Base-by-base conservation (phyloP, 1,140 invertebrate genomes). In the Nasonia longicornis region DNA sequence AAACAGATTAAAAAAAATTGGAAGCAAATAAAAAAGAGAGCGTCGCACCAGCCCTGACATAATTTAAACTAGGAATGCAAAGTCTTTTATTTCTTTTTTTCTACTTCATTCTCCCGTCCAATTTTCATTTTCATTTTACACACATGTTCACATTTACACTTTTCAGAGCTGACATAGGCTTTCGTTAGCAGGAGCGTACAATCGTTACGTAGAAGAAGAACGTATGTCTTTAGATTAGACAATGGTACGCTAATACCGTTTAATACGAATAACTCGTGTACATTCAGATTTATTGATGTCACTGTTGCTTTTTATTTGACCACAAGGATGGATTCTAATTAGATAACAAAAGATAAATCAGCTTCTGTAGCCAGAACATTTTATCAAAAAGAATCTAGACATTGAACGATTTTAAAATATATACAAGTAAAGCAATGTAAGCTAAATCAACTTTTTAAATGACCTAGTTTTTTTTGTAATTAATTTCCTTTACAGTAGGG, bases 261-360 rank as follows among this genome's bases (percentile, higher is more conserved):
- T 83, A 86, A 85, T 85, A 85, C 83, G 82, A 85, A 84, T 84
- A 85, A 84, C 72, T 80, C 83, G 82, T 85, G 80, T 85, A 86
- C 83, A 86, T 84, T 85, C 77, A 84, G 81, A 85, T 85, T 85
- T 80, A 82, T 85, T 85, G 84, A 85, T 72, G 83, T 84, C 86
- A 84, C 83, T 84, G 83, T 85, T 81, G 82, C 83, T 85, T 85
- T 83, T 83, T 85, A 12, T 77, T 67, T 10, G 38, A 63, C n/a
- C 16, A 8, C 67, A 70, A 77, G 76, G 26, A 70, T 70, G 42
- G 26, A 77, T 52, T 35, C 52, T 35, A 48, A 48, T 31, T 67
- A 16, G 66, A n/a, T 77, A 6, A 45, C 31, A 29, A 22, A 67
- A 20, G 16, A n/a, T 42, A 42, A 8, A 67, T 67, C 8, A 66